Evolutionary conservation across 1,140 invertebrate species (phyloP).

Genomic region (Drosophila biarmipes): DNA sequence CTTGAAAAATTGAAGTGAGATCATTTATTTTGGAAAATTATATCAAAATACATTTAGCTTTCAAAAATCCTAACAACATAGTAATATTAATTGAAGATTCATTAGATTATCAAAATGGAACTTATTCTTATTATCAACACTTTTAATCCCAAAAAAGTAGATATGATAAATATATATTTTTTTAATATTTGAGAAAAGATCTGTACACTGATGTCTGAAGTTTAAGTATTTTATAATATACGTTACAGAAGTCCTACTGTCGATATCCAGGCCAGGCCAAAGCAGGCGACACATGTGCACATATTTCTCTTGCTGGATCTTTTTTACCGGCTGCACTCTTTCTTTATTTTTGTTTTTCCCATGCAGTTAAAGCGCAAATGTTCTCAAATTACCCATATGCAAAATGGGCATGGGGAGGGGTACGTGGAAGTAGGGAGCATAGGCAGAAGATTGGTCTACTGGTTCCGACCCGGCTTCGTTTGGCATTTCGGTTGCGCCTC

Average conservation of each 20-base stretch:
- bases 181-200: too few species aligned
- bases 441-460: conserved; percentile 56
- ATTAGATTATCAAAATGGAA: too few species aligned
- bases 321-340: conserved; percentile 29
- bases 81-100: too few species aligned
- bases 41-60: too few species aligned
- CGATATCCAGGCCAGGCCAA: conserved; percentile 22
- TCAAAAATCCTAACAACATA: too few species aligned
- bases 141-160: too few species aligned
- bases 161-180: too few species aligned
- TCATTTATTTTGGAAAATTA: too few species aligned
- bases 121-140: too few species aligned
- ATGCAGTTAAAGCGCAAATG: conserved; percentile 80
- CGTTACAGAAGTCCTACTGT: conserved; percentile 1
- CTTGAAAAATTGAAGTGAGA: too few species aligned
- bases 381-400: conserved; percentile 81
- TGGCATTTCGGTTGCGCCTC: conserved; percentile 77
- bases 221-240: neutral
- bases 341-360: conserved; percentile 55
- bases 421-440: conserved; percentile 13
- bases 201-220: too few species aligned
- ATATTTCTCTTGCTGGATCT: conserved; percentile 50
- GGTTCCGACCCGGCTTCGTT: conserved; percentile 56
- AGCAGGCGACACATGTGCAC: conserved; percentile 71
- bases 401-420: conserved; percentile 29